Percentiles rank a stretch among this genome's conserved stretches.
phyloP scores from a whole-genome alignment of 2,797 vertebrate species.

The Muraenolepis orangiensis region DNA sequence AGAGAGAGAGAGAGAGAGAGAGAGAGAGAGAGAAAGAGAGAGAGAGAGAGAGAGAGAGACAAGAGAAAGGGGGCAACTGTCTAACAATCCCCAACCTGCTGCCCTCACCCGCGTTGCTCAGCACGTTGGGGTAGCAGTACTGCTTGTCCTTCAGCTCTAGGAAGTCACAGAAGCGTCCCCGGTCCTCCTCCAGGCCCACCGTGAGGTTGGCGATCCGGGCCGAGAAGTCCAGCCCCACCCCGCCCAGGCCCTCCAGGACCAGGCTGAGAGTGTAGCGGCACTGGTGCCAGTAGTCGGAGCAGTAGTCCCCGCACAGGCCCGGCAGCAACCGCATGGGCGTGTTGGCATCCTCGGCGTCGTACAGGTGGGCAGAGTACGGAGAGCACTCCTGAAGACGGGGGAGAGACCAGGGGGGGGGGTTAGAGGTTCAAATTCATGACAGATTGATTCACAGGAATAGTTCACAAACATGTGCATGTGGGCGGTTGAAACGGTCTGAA shows the following conservation, averaged over 20 bases:
- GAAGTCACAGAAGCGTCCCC: slow-evolving; percentile 66
- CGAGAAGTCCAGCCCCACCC: neutral
- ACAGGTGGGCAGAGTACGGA: slow-evolving; percentile 80
- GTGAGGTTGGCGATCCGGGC: slow-evolving; percentile 55
- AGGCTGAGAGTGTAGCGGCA: slow-evolving; percentile 80
- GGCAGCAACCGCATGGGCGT: slow-evolving; percentile 76
- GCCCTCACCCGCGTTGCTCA: slow-evolving; percentile 60
- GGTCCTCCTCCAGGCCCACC: slow-evolving; percentile 63
- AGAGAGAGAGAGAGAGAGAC: no score
- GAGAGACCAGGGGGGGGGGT: no score
- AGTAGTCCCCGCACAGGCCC: slow-evolving; percentile 77
- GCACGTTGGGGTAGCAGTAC: slow-evolving; percentile 81
- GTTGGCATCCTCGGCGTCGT: slow-evolving; percentile 80
- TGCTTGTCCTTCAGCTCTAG: slow-evolving; percentile 78
- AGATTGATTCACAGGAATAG: no score
- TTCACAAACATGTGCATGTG: no score
- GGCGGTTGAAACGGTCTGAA: no score
- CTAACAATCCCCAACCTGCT: no score
- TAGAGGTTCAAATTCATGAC: no score
- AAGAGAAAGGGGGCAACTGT: no score
- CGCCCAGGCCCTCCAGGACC: slow-evolving; percentile 54
- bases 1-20: no score
- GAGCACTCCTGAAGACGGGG: slow-evolving; percentile 73
- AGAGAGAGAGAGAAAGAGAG: no score
- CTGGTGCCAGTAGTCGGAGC: slow-evolving; percentile 71